Conservation (phyloP, 2,888 invertebrate genomes). For the Limenitis camilla region DNA sequence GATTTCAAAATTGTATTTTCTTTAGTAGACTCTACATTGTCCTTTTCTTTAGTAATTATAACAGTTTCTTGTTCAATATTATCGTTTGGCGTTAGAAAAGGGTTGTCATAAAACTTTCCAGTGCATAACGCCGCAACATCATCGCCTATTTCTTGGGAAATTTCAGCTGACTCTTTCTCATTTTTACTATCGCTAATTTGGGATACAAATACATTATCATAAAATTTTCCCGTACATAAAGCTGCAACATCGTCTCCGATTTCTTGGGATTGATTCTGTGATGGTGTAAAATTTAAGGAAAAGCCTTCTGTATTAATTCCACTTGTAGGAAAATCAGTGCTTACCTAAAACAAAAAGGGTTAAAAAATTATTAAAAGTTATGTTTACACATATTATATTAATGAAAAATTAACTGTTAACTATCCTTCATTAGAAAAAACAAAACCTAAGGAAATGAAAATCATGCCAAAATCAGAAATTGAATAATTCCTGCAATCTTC, state of each 20-base stretch:
- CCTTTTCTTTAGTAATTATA: neutral
- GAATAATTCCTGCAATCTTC: too few relatives aligned
- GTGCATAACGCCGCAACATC: constrained; percentile 73
- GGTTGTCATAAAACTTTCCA: constrained; percentile 70
- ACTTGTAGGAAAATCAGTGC: too few relatives aligned
- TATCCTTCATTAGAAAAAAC: too few relatives aligned
- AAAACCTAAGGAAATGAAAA: too few relatives aligned
- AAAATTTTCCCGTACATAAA: constrained; percentile 75
- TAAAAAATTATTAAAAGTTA: too few relatives aligned
- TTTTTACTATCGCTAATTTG: neutral
- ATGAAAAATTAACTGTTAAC: too few relatives aligned
- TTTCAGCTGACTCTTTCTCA: neutral
- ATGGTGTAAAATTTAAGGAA: constrained; percentile 55
- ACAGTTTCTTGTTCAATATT: neutral
- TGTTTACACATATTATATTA: too few relatives aligned
- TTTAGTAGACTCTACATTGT: constrained; percentile 1
- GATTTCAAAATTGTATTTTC: constrained; percentile 40
- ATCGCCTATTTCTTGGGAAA: constrained; percentile 54
- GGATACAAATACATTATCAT: constrained; percentile 56
- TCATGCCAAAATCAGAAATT: too few relatives aligned
- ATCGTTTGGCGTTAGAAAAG: constrained; percentile 39
- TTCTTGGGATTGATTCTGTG: constrained; percentile 49
- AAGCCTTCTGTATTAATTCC: constrained; percentile 73
- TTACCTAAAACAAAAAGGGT: too few relatives aligned
- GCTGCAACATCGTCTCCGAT: constrained; percentile 68